These are phyloP conservation scores for Glaucopsyche alexis DNA, from an alignment of 2,888 invertebrate species.

Conservation along the genomic window DNA sequence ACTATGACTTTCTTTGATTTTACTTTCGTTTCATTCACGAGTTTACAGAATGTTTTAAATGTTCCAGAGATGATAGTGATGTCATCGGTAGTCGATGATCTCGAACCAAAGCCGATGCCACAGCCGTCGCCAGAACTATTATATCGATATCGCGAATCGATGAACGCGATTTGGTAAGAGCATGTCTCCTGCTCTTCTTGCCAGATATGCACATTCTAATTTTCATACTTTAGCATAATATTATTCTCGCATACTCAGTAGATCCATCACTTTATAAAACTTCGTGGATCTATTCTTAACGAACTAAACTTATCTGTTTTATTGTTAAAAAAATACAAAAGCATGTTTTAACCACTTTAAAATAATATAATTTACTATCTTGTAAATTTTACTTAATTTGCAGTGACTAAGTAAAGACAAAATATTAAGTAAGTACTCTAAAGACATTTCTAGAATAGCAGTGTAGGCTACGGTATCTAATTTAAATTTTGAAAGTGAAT, in stretches of 20 bases:
- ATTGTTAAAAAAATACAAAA: neutral
- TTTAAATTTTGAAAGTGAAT: constrained; percentile 11
- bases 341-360: neutral
- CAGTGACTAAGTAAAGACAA: too few relatives aligned
- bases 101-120: constrained; percentile 55
- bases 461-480: neutral
- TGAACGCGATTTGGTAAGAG: constrained; percentile 67
- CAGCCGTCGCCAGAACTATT: constrained; percentile 58
- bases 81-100: constrained; percentile 61
- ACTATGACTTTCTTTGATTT: constrained; percentile 18
- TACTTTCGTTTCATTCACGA: constrained; percentile 9
- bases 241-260: constrained; percentile 3
- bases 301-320: neutral
- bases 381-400: too few relatives aligned
- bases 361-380: neutral
- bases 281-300: neutral
- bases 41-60: constrained; percentile 16
- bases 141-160: constrained; percentile 64
- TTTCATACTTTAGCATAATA: neutral
- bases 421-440: too few relatives aligned
- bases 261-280: neutral
- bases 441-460: neutral
- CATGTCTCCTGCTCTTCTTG: constrained; percentile 20
- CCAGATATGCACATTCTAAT: neutral
- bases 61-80: constrained; percentile 69